These are phyloP conservation scores for Notiomystis cincta DNA, from an alignment of 2,113 vertebrate genomes.

Conservation along the genomic window DNA sequence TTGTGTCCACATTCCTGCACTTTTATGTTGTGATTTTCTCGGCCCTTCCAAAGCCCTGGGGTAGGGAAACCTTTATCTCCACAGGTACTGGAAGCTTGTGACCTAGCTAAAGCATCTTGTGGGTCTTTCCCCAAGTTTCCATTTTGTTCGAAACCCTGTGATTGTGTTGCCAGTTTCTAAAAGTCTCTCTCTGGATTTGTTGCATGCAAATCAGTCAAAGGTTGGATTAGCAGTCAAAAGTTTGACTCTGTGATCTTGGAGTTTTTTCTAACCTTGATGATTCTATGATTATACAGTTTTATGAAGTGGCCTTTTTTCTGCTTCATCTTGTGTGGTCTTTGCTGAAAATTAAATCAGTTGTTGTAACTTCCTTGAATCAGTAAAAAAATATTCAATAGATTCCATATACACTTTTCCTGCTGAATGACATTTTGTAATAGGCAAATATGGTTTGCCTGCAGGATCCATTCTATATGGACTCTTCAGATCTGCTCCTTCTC, in stretches of 20 bases:
- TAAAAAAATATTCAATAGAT: not conserved
- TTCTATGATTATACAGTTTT: not conserved
- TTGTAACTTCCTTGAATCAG: not conserved
- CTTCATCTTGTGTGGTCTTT: not conserved
- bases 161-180: not conserved
- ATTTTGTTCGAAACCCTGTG: not conserved
- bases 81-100: not conserved
- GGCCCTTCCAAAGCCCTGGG: not conserved
- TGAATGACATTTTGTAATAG: not conserved
- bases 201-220: not conserved
- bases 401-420: not conserved
- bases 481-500: not conserved
- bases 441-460: not conserved
- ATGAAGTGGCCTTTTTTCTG: not conserved
- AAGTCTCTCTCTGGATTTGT: not conserved
- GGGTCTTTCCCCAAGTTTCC: not conserved
- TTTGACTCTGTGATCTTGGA: not conserved
- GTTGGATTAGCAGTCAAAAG: not conserved
- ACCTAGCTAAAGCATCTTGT: not conserved
- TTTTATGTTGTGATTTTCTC: not conserved
- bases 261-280: not conserved
- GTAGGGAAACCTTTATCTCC: not conserved
- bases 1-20: not conserved
- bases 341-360: not conserved
- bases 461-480: not conserved